Percentiles rank a stretch among this genome's conserved stretches.
Conservation (phyloP, 2,888 invertebrate species). For the Drosophila pseudotalamancana region DNA sequence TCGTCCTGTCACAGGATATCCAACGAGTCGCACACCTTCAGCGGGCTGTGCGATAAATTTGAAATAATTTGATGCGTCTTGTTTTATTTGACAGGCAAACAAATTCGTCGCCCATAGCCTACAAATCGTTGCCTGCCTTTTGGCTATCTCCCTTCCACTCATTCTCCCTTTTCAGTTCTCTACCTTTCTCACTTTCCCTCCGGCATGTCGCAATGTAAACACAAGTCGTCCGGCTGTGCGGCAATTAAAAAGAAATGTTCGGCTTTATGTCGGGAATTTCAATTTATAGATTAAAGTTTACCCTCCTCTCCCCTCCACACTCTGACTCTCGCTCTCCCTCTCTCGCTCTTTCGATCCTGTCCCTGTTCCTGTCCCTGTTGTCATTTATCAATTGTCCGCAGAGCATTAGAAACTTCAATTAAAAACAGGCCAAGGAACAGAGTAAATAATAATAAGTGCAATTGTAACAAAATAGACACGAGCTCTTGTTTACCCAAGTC, state of each 20-base stretch:
- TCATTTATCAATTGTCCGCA: conserved; percentile 27
- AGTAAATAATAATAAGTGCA: conserved; percentile 7
- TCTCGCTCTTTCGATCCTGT: not conserved
- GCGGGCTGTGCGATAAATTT: conserved; percentile 67
- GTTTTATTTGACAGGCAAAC: conserved; percentile 77
- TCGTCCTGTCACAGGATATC: conserved; percentile 37
- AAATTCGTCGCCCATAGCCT: conserved; percentile 67
- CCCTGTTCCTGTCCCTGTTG: conserved; percentile 5
- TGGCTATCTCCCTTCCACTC: not conserved
- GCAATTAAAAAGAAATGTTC: conserved; percentile 67
- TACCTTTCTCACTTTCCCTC: not conserved
- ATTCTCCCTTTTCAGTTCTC: not conserved
- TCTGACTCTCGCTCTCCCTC: not conserved
- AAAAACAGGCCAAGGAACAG: conserved; percentile 9
- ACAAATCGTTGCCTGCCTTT: conserved; percentile 38
- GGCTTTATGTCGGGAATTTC: conserved; percentile 64
- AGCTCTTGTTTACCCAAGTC: not conserved
- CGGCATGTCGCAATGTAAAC: conserved; percentile 55
- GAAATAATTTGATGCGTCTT: conserved; percentile 78
- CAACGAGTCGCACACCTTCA: conserved; percentile 47
- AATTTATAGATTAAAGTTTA: conserved; percentile 72
- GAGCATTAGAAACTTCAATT: conserved; percentile 29
- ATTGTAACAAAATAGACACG: not conserved
- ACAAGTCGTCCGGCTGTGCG: conserved; percentile 56
- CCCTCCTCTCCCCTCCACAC: not conserved